Evolutionary conservation across 2,888 invertebrate species (phyloP), one percentile per base, ranked within the genome.

Genomic region (Amphimallon solstitiale): DNA sequence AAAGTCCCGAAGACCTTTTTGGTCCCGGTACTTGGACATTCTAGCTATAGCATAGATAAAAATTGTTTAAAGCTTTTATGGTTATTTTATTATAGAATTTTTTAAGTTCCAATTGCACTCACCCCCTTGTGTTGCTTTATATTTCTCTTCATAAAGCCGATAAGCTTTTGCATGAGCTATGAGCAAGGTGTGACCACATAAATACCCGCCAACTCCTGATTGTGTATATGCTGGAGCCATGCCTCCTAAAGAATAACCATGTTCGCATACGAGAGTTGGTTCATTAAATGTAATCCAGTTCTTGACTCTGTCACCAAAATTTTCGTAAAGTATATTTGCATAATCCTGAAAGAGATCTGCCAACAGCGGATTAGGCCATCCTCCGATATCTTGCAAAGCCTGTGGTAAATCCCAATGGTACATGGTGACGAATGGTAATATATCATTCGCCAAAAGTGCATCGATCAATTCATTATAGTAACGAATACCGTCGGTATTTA

Each of bases 341-440:
- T 87, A 90, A 71, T 87, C 86, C 9, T 81, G 83, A 74, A 88
- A 90, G 77, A 87, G 87, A 37, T 87, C 85, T 0, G 85, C 85
- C 49, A 88, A 84, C 7, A 85, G 68, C 78, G 84, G 7, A 84
- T 81, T 70, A 80, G 86, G 84, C 88, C 88, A 89, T 0, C 89
- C 89, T 0, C 89, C 89, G 3, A 88, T 77, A 46, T 87, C 85
- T 81, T 88, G 85, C 12, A 88, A 77, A 2, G 74, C 66, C 73
- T 88, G 86, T 0, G 89, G 89, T 65, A 89, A 81, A 75, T 90
- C 89, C 88, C 88, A 89, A 74, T 90, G 89, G 80, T 88, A 89
- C 77, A 89, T 81, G 0, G 88, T 88, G 9, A 87, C 84, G 40
- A 86, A 72, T 0, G 90, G 89, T 56, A 80, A 74, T 63, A 92